Evolutionary conservation across 2,888 invertebrate genomes (phyloP), one percentile per base, ranked within the genome.

Genomic region (Helleia helle): DNA sequence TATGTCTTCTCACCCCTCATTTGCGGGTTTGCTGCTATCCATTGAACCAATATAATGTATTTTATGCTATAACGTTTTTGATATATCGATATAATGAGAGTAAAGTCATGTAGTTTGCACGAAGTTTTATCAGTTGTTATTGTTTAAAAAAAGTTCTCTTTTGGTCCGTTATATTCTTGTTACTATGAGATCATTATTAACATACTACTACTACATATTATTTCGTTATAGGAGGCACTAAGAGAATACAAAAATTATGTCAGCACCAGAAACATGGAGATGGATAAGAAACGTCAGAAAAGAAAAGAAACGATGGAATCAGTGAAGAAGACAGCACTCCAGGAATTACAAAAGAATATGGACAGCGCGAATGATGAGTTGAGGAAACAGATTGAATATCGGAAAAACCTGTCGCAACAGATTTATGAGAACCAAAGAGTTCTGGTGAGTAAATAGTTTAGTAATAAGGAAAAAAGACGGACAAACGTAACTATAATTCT

Each of bases 161-260:
- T n/a, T n/a, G n/a, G n/a, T n/a, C n/a, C n/a, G n/a, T n/a, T n/a
- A n/a, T n/a, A n/a, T n/a, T n/a, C n/a, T n/a, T n/a, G n/a, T n/a
- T n/a, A n/a, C n/a, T n/a, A n/a, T n/a, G n/a, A n/a, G n/a, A n/a
- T n/a, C n/a, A n/a, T n/a, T n/a, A n/a, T n/a, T n/a, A n/a, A n/a
- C n/a, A n/a, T n/a, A n/a, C n/a, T n/a, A n/a, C n/a, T n/a, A n/a
- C n/a, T n/a, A n/a, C n/a, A n/a, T n/a, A n/a, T n/a, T n/a, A n/a
- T 12, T n/a, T 25, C 5, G 40, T 40, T 42, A 12, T 46, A 84
- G 83, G 70, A 65, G 63, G 62, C 68, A 18, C 53, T 63, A 1
- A 54, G 63, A 55, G 73, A 76, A 49, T 84, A 83, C 55, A 67
- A 55, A 43, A 59, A 46, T 5, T 59, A 77, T 46, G 43, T 77